Percentiles rank a stretch among this genome's conserved stretches.
These are phyloP conservation scores for Lordiphosa mommai DNA, from an alignment of 1,140 invertebrate species.

Conservation along the genomic window DNA sequence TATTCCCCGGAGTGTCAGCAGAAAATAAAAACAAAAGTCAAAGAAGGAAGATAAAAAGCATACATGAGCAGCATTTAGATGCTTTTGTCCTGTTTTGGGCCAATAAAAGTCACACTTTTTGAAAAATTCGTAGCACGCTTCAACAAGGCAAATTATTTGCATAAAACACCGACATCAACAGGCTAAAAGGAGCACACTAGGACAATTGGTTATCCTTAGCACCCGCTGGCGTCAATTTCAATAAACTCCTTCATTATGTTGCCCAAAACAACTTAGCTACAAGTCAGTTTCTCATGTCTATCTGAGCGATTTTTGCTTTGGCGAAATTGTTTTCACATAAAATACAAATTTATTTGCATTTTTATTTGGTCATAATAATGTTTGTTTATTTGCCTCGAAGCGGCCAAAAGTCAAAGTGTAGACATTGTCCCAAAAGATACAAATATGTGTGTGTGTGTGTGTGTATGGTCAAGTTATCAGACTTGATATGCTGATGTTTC, in stretches of 20 bases:
- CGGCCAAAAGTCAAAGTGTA: conserved; percentile 53
- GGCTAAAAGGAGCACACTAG: conserved; percentile 40
- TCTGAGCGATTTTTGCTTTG: conserved; percentile 38
- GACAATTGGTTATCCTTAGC: conserved; percentile 48
- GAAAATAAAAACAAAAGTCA: conserved; percentile 16
- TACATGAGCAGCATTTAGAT: conserved; percentile 54
- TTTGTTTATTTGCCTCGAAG: conserved; percentile 62
- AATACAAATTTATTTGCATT: conserved; percentile 77
- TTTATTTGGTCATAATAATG: conserved; percentile 73
- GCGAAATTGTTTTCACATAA: conserved; percentile 74
- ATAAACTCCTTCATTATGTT: conserved; percentile 69
- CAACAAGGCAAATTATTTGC: conserved; percentile 62
- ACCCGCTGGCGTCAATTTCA: conserved; percentile 55
- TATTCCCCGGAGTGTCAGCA: conserved; percentile 34
- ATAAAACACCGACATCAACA: conserved; percentile 48
- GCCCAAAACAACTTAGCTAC: conserved; percentile 24
- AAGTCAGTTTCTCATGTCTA: conserved; percentile 30
- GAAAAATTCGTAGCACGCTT: conserved; percentile 63
- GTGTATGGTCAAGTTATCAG: conserved; percentile 15
- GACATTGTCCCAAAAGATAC: conserved; percentile 47
- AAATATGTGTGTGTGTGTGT: conserved; percentile 19
- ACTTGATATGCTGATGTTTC: conserved; percentile 60
- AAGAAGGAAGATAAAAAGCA: conserved; percentile 12
- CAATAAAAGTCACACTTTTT: conserved; percentile 63
- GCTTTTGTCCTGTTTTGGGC: conserved; percentile 28